These are phyloP conservation scores for Fistularia tabacaria DNA, from an alignment of 2,797 vertebrate genomes.

Conservation along the genomic window DNA sequence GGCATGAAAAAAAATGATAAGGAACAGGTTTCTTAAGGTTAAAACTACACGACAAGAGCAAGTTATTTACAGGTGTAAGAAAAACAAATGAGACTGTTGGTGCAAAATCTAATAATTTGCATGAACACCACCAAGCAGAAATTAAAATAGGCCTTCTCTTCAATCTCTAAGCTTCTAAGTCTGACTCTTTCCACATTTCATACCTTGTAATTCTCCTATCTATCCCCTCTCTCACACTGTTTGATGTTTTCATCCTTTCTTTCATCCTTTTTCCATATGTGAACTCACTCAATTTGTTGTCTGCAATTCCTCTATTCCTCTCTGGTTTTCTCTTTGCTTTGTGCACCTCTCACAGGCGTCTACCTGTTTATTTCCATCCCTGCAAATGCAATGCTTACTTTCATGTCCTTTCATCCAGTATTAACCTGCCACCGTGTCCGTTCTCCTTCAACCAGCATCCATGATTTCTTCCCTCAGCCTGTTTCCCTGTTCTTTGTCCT, in stretches of 20 bases:
- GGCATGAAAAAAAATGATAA: no score
- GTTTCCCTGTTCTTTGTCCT: constrained; percentile 27
- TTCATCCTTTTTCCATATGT: constrained; percentile 34
- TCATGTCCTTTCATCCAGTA: constrained; percentile 16
- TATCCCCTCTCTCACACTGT: no score
- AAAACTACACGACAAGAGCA: no score
- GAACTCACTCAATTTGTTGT: constrained; percentile 40
- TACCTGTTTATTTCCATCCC: constrained; percentile 23
- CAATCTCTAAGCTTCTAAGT: no score
- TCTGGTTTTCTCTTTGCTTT: constrained; percentile 31
- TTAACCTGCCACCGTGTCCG: not conserved
- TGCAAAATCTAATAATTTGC: no score
- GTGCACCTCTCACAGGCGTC: constrained; percentile 26
- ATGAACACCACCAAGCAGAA: no score
- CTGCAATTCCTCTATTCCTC: constrained; percentile 17
- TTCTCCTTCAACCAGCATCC: constrained; percentile 4
- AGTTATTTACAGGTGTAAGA: no score
- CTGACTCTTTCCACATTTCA: no score
- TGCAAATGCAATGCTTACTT: constrained; percentile 13
- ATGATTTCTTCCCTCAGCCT: constrained; percentile 27
- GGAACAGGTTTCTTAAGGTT: no score
- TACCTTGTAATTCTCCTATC: no score
- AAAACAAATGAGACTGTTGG: no score
- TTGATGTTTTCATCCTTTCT: not conserved
- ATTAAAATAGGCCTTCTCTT: no score